phyloP scores from a whole-genome alignment of 2,113 vertebrate species.

The Pterocles gutturalis region DNA sequence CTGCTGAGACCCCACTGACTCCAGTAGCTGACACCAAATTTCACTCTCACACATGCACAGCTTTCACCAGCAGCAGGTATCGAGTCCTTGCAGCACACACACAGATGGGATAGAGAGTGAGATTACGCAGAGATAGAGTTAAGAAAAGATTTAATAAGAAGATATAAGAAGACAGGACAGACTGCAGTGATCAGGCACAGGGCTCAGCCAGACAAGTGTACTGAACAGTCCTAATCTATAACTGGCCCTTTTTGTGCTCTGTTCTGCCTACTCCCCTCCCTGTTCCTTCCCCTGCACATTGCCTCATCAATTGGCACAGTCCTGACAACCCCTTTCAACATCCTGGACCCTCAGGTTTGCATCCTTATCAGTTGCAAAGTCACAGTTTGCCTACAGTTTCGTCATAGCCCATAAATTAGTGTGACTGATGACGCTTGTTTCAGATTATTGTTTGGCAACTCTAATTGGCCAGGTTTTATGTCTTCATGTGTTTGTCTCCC shows the following conservation, averaged over 20 bases:
- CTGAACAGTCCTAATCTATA: fast-evolving
- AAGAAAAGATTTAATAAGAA: not conserved
- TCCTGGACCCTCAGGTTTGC: not conserved
- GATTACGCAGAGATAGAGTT: not conserved
- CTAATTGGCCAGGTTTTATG: not conserved
- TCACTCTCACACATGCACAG: not conserved
- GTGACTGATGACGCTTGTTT: not conserved
- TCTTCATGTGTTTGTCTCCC: not conserved
- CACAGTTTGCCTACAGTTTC: not conserved
- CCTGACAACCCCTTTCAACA: not conserved
- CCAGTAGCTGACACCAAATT: not conserved
- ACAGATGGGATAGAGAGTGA: not conserved
- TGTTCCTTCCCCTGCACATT: not conserved
- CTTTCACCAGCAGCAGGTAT: not conserved
- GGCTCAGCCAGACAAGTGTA: not conserved
- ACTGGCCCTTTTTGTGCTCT: not conserved
- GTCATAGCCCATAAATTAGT: not conserved
- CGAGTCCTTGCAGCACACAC: not conserved
- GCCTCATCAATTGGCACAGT: not conserved
- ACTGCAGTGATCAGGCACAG: not conserved
- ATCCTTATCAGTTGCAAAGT: not conserved
- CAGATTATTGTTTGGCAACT: not conserved
- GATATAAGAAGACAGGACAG: not conserved
- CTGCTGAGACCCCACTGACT: not conserved
- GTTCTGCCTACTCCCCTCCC: not conserved